These are phyloP conservation scores for Ctenoplectra terminalis DNA, from an alignment of 1,140 invertebrate species.

Conservation along the genomic window DNA sequence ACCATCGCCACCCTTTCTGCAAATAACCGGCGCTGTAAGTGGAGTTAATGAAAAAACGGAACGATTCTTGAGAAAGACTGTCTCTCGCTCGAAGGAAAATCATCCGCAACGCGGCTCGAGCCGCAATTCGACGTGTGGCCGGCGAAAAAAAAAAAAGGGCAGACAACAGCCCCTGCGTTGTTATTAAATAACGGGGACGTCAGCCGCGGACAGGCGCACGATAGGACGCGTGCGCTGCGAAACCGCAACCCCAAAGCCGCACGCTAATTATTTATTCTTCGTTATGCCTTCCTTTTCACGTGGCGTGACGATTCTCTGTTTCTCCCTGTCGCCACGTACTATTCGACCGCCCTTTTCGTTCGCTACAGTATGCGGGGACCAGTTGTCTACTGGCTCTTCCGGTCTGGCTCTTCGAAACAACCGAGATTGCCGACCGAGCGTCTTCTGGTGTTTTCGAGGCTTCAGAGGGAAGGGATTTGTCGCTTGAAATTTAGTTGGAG, in stretches of 20 bases:
- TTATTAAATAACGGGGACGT: conserved; percentile 65
- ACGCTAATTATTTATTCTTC: conserved; percentile 77
- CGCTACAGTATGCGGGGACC: neutral
- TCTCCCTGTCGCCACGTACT: conserved; percentile 21
- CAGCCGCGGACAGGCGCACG: conserved; percentile 63
- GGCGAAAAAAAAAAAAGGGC: conserved; percentile 34
- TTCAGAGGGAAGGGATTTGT: too few species aligned
- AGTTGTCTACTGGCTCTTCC: neutral
- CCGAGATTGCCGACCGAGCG: neutral
- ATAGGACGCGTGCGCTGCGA: conserved; percentile 69
- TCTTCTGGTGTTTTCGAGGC: too few species aligned
- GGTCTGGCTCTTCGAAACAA: neutral
- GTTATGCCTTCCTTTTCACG: conserved; percentile 68
- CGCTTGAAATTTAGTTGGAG: too few species aligned
- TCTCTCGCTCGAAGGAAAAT: neutral
- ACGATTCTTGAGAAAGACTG: conserved; percentile 11
- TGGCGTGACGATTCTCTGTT: conserved; percentile 64
- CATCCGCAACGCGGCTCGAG: neutral
- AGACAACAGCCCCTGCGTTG: conserved; percentile 31
- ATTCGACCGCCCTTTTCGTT: neutral
- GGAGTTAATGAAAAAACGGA: conserved; percentile 37
- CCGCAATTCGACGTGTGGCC: conserved; percentile 1
- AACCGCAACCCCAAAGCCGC: conserved; percentile 76
- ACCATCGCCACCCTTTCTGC: conserved; percentile 2
- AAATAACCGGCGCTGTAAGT: conserved; percentile 9